Conservation (phyloP, 2,113 vertebrate species). For the Cercocebus atys region DNA sequence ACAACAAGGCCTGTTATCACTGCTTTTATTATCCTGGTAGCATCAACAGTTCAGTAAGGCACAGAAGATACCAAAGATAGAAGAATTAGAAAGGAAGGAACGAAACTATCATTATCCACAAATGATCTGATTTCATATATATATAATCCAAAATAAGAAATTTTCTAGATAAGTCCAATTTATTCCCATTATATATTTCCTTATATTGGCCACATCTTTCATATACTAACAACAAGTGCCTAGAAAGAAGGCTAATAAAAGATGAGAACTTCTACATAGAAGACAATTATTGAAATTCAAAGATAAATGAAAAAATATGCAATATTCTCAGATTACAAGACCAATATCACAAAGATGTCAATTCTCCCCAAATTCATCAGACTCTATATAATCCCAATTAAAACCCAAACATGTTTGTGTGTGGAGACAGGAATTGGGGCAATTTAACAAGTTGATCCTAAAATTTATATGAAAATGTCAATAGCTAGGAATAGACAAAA, state of each 20-base stretch:
- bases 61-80: background rate
- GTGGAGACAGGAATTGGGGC: background rate
- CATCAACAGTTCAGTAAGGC: background rate
- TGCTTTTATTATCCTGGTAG: background rate
- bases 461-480: background rate
- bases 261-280: background rate
- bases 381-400: background rate
- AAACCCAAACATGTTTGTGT: background rate
- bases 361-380: background rate
- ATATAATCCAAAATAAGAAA: constrained; percentile 1
- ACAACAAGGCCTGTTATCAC: background rate
- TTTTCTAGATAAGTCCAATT: background rate
- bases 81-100: background rate
- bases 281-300: background rate
- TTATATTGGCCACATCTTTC: background rate
- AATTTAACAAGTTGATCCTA: background rate
- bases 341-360: background rate
- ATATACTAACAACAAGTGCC: background rate
- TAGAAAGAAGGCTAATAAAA: constrained; percentile 27
- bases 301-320: background rate
- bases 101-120: background rate
- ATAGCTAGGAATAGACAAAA: background rate
- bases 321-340: background rate
- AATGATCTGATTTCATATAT: background rate
- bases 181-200: background rate